These are phyloP conservation scores for Telmatherina bonti DNA, from an alignment of 2,797 vertebrate genomes.

Conservation along the genomic window DNA sequence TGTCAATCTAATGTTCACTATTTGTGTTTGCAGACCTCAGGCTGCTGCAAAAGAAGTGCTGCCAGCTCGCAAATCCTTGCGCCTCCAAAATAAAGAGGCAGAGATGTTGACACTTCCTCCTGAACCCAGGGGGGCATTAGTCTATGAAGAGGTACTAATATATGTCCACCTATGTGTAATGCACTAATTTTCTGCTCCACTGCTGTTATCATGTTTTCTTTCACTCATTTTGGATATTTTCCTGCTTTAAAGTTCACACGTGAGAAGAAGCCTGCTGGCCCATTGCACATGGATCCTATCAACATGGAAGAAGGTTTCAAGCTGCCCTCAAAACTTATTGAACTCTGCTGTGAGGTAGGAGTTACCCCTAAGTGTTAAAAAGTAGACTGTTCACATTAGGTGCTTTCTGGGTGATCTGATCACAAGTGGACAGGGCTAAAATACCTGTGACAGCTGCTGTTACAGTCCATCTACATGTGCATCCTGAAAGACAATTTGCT, in stretches of 20 bases:
- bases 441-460: too few species aligned
- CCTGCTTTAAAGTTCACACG: slow-evolving; percentile 14
- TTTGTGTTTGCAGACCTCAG: slow-evolving; percentile 58
- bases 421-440: too few species aligned
- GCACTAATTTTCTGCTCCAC: background rate
- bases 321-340: slow-evolving; percentile 73
- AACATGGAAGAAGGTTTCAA: slow-evolving; percentile 65
- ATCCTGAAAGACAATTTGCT: too few species aligned
- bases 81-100: slow-evolving; percentile 82
- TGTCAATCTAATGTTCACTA: background rate
- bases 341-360: slow-evolving; percentile 82
- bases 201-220: background rate
- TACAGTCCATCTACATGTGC: too few species aligned
- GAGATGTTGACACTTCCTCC: slow-evolving; percentile 27
- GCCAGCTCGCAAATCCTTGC: slow-evolving; percentile 85
- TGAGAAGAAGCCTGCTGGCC: slow-evolving; percentile 75
- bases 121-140: background rate
- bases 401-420: background rate
- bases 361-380: background rate
- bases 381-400: background rate
- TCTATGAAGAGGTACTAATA: slow-evolving; percentile 17
- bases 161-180: background rate
- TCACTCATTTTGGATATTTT: slow-evolving; percentile 10
- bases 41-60: slow-evolving; percentile 57
- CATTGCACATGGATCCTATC: slow-evolving; percentile 83